Evolutionary conservation across 2,888 invertebrate genomes (phyloP), one percentile per base, ranked within the genome.

Genomic region (Nomada fucata): DNA sequence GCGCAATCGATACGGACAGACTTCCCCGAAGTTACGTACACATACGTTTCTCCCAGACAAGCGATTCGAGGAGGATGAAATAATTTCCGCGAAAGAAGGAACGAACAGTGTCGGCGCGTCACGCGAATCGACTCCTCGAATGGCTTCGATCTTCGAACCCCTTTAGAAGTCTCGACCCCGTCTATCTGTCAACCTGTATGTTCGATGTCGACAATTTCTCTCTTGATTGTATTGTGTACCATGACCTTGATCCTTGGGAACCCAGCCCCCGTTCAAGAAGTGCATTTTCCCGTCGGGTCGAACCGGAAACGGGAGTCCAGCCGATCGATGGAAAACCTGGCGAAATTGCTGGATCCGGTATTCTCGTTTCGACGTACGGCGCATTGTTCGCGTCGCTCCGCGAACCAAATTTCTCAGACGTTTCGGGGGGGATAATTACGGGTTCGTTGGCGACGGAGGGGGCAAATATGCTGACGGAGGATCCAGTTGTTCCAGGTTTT

Each of bases 111-210:
- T 63, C 44, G 7, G 7, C 60, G 4, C 20, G 20, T 44, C 18
- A 42, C 60, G 42, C 64, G 64, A 26, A 26, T 47, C 63, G 13
- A 69, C 47, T 59, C 74, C 82, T 76, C 77, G 73, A 81, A 75
- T 73, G 57, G 44, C 52, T 61, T 79, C 61, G 69, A 11, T 36
- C 23, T 18, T 60, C 64, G n/a, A 53, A 26, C 44, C 36, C 68
- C 23, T 57, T 84, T 86, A 82, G 76, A 79, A 77, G 29, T 73
- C 55, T 47, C 77, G 80, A 76, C 83, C 47, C 79, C 82, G 79
- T 91, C 67, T 73, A 83, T 91, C 87, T 89, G 88, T 89, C 68
- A 84, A 86, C 90, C 78, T 91, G 90, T 91, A 90, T 92, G 91
- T 92, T 92, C 82, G 86, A 84, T 92, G 91, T 92, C 86, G 78